Percentiles rank a stretch among this genome's conserved stretches.
These are phyloP conservation scores for Andricus grossulariae DNA, from an alignment of 1,140 invertebrate species.

Conservation along the genomic window DNA sequence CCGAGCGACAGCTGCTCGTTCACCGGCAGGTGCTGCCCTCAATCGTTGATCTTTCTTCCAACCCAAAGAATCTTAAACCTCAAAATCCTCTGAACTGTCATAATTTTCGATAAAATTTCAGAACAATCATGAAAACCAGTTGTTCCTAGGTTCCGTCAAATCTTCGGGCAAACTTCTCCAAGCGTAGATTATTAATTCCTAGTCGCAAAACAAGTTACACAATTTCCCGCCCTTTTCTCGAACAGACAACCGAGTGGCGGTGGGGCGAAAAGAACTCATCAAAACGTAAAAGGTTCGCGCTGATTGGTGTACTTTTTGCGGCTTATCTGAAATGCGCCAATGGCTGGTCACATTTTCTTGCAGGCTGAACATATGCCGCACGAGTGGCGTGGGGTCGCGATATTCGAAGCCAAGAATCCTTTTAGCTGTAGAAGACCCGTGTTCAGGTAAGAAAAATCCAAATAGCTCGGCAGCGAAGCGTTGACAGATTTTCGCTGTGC, in stretches of 20 bases:
- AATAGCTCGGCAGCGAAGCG: constrained; percentile 72
- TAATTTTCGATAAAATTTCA: too few species aligned
- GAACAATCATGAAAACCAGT: too few species aligned
- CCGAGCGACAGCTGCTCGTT: too few species aligned
- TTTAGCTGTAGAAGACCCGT: constrained; percentile 76
- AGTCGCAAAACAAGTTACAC: background rate
- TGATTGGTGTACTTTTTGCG: constrained; percentile 80
- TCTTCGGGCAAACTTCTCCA: background rate
- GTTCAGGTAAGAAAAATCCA: constrained; percentile 79
- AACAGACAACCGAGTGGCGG: constrained; percentile 61
- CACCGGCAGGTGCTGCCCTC: too few species aligned
- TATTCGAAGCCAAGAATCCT: constrained; percentile 79
- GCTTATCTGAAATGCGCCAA: constrained; percentile 80
- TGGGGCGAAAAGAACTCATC: constrained; percentile 74
- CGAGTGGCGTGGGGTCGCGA: constrained; percentile 80
- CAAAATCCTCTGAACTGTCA: too few species aligned
- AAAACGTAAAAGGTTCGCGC: constrained; percentile 72
- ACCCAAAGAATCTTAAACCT: too few species aligned
- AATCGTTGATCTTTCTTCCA: too few species aligned
- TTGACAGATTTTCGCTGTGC: constrained; percentile 72
- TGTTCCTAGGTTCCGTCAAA: background rate
- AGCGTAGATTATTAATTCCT: background rate
- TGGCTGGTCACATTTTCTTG: constrained; percentile 73
- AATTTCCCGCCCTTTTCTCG: constrained; percentile 61
- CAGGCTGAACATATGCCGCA: constrained; percentile 76